A percentile compares a stretch with the other conserved stretches of the same genome.
Conservation (phyloP, 2,113 vertebrate genomes). For the Andinoacara biseriatus region DNA sequence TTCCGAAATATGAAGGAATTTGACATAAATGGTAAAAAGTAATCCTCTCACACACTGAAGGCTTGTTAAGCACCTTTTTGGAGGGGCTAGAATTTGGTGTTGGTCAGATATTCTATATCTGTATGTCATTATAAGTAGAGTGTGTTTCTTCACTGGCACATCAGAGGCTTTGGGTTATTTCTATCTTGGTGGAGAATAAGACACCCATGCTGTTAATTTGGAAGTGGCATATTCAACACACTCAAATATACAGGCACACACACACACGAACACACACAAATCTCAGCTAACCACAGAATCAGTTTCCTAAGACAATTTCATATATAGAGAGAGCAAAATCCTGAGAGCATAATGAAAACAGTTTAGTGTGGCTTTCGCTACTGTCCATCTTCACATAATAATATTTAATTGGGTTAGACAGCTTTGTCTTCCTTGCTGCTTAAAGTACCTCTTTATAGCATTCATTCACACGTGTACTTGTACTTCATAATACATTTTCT, state of each 20-base stretch:
- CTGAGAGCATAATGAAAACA: slow-evolving; percentile 36
- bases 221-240: slow-evolving; percentile 46
- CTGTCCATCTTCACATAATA: slow-evolving; percentile 76
- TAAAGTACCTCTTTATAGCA: slow-evolving; percentile 74
- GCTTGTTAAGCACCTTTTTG: slow-evolving; percentile 40
- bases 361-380: slow-evolving; percentile 87
- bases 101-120: slow-evolving; percentile 45
- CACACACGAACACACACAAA: slow-evolving; percentile 14
- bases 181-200: slow-evolving; percentile 50
- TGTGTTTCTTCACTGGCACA: slow-evolving; percentile 46
- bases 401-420: slow-evolving; percentile 73
- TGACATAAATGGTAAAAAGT: slow-evolving; percentile 11
- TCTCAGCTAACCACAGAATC: slow-evolving; percentile 8
- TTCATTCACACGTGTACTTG: slow-evolving; percentile 41
- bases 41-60: slow-evolving; percentile 43
- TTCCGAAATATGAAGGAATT: slow-evolving; percentile 60
- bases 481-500: slow-evolving; percentile 25
- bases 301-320: slow-evolving; percentile 32
- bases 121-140: slow-evolving; percentile 32
- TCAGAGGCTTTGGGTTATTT: slow-evolving; percentile 42
- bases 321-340: slow-evolving; percentile 24
- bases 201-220: slow-evolving; percentile 53
- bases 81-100: slow-evolving; percentile 22
- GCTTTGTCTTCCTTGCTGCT: slow-evolving; percentile 89
- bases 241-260: slow-evolving; percentile 27